Evolutionary conservation across 2,113 vertebrate genomes (phyloP).

Genomic region (Felis catus): DNA sequence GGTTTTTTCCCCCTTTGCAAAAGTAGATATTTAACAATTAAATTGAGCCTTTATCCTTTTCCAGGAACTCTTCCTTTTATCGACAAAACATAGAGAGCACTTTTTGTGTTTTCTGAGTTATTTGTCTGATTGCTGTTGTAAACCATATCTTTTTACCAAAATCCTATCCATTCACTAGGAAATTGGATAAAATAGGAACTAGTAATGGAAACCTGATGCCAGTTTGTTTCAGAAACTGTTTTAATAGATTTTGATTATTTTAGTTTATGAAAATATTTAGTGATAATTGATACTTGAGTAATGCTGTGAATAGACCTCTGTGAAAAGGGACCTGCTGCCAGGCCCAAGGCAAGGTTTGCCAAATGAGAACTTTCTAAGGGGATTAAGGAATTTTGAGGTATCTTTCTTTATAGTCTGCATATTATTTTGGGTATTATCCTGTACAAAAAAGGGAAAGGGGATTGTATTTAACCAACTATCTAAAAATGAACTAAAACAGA

Average conservation of each 20-base stretch:
- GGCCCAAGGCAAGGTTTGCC: background rate
- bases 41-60: background rate
- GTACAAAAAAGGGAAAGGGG: background rate
- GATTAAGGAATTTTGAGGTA: background rate
- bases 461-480: background rate
- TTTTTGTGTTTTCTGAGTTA: background rate
- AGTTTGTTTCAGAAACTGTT: constrained; percentile 17
- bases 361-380: background rate
- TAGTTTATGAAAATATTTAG: constrained; percentile 1
- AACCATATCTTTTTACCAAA: background rate
- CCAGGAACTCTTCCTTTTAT: background rate
- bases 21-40: background rate
- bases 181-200: background rate
- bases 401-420: background rate
- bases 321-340: background rate
- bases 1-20: background rate
- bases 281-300: background rate
- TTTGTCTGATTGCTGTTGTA: background rate
- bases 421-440: background rate
- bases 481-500: background rate
- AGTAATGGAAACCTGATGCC: background rate
- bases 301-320: background rate
- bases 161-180: background rate
- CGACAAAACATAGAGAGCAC: background rate
- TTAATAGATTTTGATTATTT: background rate